phyloP scores from a whole-genome alignment of 2,113 vertebrate genomes.

The Parus major region DNA sequence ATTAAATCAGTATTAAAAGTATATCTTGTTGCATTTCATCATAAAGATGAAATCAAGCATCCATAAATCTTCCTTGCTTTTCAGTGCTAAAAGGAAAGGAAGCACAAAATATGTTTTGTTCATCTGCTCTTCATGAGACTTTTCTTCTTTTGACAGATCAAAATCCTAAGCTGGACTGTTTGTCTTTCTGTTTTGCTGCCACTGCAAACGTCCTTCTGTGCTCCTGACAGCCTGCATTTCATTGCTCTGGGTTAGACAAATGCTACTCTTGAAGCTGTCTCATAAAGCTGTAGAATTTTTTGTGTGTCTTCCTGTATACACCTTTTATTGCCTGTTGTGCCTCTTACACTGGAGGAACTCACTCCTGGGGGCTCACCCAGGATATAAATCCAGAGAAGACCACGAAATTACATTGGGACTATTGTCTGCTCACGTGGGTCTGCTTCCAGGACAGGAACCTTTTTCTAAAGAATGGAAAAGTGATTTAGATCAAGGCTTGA shows the following conservation, averaged over 20 bases:
- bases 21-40: background rate
- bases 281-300: background rate
- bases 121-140: background rate
- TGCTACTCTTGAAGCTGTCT: background rate
- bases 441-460: background rate
- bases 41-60: background rate
- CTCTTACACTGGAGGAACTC: background rate
- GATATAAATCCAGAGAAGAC: background rate
- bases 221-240: background rate
- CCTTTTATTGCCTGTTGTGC: background rate
- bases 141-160: background rate
- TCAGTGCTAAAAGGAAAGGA: background rate
- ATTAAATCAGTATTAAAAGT: background rate
- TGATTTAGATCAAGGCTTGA: background rate
- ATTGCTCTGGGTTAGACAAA: slow-evolving; percentile 12
- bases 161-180: background rate
- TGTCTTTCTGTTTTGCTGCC: background rate
- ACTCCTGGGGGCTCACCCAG: background rate
- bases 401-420: background rate
- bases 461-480: background rate
- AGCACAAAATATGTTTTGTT: background rate
- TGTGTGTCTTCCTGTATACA: background rate
- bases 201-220: background rate
- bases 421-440: background rate
- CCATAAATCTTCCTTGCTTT: background rate